Conservation (phyloP, 1,140 invertebrate genomes). For the Stegodyphus mimosarum region DNA sequence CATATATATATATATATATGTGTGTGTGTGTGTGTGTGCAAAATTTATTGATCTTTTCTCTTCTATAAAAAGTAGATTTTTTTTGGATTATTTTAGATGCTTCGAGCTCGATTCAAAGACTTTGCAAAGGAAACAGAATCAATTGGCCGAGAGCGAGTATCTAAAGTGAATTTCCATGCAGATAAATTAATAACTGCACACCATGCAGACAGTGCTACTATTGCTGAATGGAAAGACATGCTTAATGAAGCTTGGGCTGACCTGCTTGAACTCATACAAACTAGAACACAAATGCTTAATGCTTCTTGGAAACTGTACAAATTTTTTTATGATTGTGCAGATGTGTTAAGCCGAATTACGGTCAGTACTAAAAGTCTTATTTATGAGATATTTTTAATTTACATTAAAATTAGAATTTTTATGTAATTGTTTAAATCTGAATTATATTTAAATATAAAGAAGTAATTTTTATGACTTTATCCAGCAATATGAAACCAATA, state of each 20-base stretch:
- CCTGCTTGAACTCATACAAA: conserved; percentile 95
- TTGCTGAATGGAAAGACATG: conserved; percentile 98
- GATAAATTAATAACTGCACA: conserved; percentile 93
- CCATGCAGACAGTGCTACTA: conserved; percentile 96
- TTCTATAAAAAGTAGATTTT: background rate
- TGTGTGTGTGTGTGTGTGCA: too few species aligned
- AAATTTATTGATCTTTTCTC: too few species aligned
- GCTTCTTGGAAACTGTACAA: conserved; percentile 97
- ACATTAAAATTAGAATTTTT: too few species aligned
- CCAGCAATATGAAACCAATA: too few species aligned
- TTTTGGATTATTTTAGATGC: conserved; percentile 66
- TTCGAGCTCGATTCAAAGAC: conserved; percentile 92
- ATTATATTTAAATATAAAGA: too few species aligned
- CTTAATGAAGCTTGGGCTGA: conserved; percentile 99
- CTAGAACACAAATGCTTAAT: conserved; percentile 94
- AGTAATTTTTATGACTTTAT: too few species aligned
- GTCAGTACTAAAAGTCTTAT: conserved; percentile 6
- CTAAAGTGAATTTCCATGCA: conserved; percentile 92
- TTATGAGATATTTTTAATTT: too few species aligned
- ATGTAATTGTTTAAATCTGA: too few species aligned
- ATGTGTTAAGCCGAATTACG: conserved; percentile 90
- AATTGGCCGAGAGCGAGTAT: conserved; percentile 93
- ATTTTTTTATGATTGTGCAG: conserved; percentile 99
- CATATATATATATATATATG: too few species aligned
- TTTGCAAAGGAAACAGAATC: conserved; percentile 96